Base-by-base conservation (phyloP, 1,140 invertebrate species). In the Cephus cinctus region DNA sequence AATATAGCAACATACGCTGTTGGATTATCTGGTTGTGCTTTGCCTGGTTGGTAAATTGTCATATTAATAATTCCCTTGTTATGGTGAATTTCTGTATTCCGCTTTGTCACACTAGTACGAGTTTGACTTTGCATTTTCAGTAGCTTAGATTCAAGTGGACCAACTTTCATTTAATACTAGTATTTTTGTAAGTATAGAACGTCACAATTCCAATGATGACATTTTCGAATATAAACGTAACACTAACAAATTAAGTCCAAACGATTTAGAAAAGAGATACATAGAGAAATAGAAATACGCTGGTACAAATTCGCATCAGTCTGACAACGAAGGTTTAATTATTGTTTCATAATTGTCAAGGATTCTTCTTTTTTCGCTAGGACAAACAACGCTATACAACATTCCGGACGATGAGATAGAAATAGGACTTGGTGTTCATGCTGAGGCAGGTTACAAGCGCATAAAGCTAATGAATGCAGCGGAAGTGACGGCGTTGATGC, bases 381-480 rank as follows among this genome's bases (percentile, higher is more conserved):
- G 76, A 21, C 76, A 80, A 52, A 74, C 67, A 1, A 80, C 81
- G 1, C 76, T 88, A 43, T 92, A 92, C 59, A 76, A 82, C 14
- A 71, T 93, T 20, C 73, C 74, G 5, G 41, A 71, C 1, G 84
- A 86, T 61, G 82, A 89, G 68, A 83, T 93, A 69, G 90, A 93
- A 75, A 73, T 93, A 5, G 92, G 92, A 1, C 79, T 91, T 16
- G 92, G 92, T 40, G 80, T 93, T 38, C 91, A 94, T 68, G 92
- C 91, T 1, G 92, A 95, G 75, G 86, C 88, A n/a, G 92, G 92
- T 15, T 84, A 89, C 9, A 78, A 81, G 50, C 82, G 84, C 61
- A 75, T 83, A 16, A 83, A 86, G 65, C 77, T 89, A 55, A 71
- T 68, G 25, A 75, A 69, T 2, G 79, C 76, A 1, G 73, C 73